These are phyloP conservation scores for Drosophila algonquin DNA, from an alignment of 2,888 invertebrate genomes.

Conservation along the genomic window DNA sequence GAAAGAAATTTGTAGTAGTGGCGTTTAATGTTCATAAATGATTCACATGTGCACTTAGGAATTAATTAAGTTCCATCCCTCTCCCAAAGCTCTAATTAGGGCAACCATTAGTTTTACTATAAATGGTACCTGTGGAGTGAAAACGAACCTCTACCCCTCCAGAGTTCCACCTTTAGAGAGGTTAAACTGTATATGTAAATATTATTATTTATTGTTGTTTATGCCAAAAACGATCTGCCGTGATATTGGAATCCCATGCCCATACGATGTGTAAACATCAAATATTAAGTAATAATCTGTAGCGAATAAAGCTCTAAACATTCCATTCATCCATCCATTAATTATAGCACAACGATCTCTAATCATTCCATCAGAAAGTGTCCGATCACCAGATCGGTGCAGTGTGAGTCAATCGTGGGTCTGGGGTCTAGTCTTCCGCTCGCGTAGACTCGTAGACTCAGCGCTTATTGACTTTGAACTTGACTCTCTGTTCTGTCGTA, in stretches of 20 bases:
- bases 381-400: constrained; percentile 38
- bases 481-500: constrained; percentile 7
- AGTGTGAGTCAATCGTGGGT: constrained; percentile 33
- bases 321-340: constrained; percentile 21
- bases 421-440: background rate
- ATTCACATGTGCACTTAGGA: background rate
- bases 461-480: constrained; percentile 46
- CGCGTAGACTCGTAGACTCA: constrained; percentile 4
- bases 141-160: too few species aligned
- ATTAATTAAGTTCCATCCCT: background rate
- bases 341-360: constrained; percentile 21
- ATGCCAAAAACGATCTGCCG: background rate
- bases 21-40: background rate
- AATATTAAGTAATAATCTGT: background rate
- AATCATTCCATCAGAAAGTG: constrained; percentile 53
- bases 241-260: background rate
- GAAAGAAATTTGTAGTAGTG: background rate
- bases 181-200: too few species aligned
- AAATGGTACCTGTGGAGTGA: background rate
- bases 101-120: background rate
- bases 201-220: background rate
- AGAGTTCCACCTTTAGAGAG: too few species aligned
- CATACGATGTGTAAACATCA: background rate
- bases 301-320: constrained; percentile 13
- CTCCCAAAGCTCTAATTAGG: background rate